These are phyloP conservation scores for Pheosia tremula DNA, from an alignment of 2,888 invertebrate species.

Conservation along the genomic window DNA sequence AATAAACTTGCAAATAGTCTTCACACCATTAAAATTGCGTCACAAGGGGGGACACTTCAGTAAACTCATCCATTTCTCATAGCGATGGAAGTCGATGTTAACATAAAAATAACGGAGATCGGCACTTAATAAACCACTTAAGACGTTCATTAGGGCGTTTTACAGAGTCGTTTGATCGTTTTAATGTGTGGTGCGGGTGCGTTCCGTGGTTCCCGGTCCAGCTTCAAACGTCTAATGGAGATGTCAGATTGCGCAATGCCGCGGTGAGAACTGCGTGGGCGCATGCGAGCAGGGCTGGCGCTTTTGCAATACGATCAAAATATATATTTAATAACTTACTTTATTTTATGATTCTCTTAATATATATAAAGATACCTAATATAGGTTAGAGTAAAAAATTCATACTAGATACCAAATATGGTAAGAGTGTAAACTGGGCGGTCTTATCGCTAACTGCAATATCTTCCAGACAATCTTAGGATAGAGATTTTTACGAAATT, in stretches of 20 bases:
- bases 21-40: slow-evolving; percentile 38
- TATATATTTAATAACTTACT: too few species aligned
- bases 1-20: slow-evolving; percentile 36
- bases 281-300: slow-evolving; percentile 56
- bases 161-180: slow-evolving; percentile 72
- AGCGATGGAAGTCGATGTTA: slow-evolving; percentile 58
- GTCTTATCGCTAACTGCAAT: too few species aligned
- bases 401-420: too few species aligned
- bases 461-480: too few species aligned
- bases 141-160: slow-evolving; percentile 77
- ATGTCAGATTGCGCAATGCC: slow-evolving; percentile 71
- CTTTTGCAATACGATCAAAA: not conserved
- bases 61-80: slow-evolving; percentile 51
- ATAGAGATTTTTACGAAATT: too few species aligned
- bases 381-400: too few species aligned
- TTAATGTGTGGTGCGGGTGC: slow-evolving; percentile 65
- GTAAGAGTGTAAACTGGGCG: too few species aligned
- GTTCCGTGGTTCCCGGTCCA: slow-evolving; percentile 43
- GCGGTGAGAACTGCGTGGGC: slow-evolving; percentile 67
- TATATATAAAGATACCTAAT: too few species aligned
- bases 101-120: slow-evolving; percentile 80
- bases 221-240: slow-evolving; percentile 72
- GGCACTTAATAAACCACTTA: slow-evolving; percentile 82
- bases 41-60: slow-evolving; percentile 33
- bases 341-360: too few species aligned